Evolutionary conservation across 2,888 invertebrate genomes (phyloP).

Genomic region (Philonicus albiceps): DNA sequence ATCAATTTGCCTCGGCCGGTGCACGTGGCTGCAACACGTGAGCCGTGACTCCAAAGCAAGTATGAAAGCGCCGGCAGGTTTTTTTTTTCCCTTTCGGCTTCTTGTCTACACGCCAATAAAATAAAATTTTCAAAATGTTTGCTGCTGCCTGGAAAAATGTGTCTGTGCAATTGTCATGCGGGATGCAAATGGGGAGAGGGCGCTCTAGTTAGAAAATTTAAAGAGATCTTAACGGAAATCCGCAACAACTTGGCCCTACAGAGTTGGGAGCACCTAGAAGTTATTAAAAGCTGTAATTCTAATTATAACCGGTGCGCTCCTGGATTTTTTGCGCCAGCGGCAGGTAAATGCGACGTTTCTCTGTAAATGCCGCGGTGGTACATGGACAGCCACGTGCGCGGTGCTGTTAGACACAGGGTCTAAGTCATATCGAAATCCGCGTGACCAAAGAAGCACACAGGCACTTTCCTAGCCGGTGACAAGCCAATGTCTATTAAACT

Average conservation of each 20-base stretch:
- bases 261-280: neutral
- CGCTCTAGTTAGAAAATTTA: too few species aligned
- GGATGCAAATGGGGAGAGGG: neutral
- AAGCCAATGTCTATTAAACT: constrained; percentile 40
- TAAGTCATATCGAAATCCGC: constrained; percentile 58
- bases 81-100: neutral
- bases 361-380: constrained; percentile 1
- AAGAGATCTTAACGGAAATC: neutral
- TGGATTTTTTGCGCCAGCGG: neutral
- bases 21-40: constrained; percentile 50
- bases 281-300: neutral
- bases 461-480: constrained; percentile 25
- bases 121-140: neutral
- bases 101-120: constrained; percentile 14
- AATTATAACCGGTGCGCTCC: neutral
- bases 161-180: neutral
- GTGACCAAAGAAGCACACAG: constrained; percentile 44
- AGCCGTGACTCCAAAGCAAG: constrained; percentile 33
- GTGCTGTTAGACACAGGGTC: constrained; percentile 60
- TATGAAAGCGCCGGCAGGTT: neutral
- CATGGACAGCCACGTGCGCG: constrained; percentile 58
- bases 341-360: constrained; percentile 6
- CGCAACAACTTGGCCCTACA: neutral
- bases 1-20: constrained; percentile 21
- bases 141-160: neutral